These are phyloP conservation scores for Microtus pennsylvanicus DNA, from an alignment of 2,113 vertebrate genomes.

Conservation along the genomic window DNA sequence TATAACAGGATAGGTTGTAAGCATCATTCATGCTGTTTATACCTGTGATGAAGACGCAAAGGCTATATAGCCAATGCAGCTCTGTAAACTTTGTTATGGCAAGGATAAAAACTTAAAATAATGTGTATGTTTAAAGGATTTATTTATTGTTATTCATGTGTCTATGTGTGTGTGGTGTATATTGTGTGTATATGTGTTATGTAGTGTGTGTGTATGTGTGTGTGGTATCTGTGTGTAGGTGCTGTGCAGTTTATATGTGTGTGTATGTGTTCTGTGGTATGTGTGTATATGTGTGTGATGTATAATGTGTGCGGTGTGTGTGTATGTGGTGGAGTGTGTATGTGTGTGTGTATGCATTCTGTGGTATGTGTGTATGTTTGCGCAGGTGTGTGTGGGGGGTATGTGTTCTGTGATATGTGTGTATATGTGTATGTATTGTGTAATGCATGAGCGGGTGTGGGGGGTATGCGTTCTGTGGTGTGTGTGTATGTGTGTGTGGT, in stretches of 20 bases:
- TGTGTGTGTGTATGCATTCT: neutral
- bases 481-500: too few species aligned
- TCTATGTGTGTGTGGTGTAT: neutral
- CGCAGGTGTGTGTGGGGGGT: too few species aligned
- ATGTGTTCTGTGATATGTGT: neutral
- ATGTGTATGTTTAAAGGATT: neutral
- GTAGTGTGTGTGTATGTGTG: neutral
- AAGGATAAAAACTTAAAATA: neutral
- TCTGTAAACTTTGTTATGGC: neutral
- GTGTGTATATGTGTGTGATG: too few species aligned
- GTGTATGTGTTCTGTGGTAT: too few species aligned
- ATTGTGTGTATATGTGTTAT: neutral
- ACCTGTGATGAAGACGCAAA: conserved; percentile 15
- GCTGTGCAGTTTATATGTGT: too few species aligned
- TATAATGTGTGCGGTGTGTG: too few species aligned
- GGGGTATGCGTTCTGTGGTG: too few species aligned
- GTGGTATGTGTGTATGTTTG: too few species aligned
- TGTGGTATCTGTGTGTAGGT: neutral
- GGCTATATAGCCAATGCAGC: neutral
- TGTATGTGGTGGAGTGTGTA: neutral
- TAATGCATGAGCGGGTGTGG: too few species aligned
- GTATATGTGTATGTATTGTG: neutral
- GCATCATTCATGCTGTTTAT: neutral
- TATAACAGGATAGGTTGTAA: neutral
- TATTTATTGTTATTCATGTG: neutral